Base-by-base conservation (phyloP, 2,888 invertebrate species). In the Meganola albula region DNA sequence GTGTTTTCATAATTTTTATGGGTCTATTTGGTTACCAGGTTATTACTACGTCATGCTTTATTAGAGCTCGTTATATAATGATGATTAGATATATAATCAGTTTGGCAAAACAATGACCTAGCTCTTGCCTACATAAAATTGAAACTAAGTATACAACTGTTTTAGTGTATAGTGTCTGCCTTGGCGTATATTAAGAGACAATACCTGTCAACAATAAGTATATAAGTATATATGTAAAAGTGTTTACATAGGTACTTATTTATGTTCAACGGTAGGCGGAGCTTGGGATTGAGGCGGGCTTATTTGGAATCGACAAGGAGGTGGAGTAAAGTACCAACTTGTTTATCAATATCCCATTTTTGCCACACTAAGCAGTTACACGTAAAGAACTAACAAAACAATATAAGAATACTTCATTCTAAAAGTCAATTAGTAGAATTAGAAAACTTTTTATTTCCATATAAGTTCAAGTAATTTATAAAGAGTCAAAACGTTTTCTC, bases 261-360 rank as follows among this genome's bases (percentile, higher is more conserved):
- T 84, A 83, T 76, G 69, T 72, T 68, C 61, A 61, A 61, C 61
- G 60, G 82, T 75, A 82, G 84, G 83, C 82, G 84, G 77, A 72
- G 84, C 82, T 63, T 71, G 64, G 62, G 65, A 68, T 73, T 63
- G 74, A 84, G 84, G 84, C 84, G 84, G 84, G 80, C 74, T 80
- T 82, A 75, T 79, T 79, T 78, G 69, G 68, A 73, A 76, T 80
- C 74, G 78, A 80, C 77, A 78, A 78, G 79, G 78, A 83, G 83
- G 80, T 72, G 79, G 75, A 74, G 74, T 65, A 60, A 68, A 64
- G 63, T 63, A 63, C 57, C 53, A 54, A 56, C 65, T 70, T 73
- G 67, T 75, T 76, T 79, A 77, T 77, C 73, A 73, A 74, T 71
- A 67, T 20, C 20, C n/a, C 20, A 20, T 7, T 20, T 6, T 10